Conservation (phyloP, 1,140 invertebrate genomes). For the Diabrotica undecimpunctata region DNA sequence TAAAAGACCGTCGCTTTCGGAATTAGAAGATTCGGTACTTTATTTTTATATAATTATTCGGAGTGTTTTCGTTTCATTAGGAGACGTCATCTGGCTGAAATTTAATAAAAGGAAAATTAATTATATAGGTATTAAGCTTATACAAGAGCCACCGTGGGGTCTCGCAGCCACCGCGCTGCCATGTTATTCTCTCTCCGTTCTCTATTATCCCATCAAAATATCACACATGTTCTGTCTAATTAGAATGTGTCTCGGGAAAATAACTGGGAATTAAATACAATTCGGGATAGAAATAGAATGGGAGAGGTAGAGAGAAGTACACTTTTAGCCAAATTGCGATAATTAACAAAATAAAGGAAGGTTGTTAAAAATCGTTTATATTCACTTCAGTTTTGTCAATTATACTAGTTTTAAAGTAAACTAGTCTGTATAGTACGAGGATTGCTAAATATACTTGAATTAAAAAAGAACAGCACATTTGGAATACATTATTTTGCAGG, state of each 20-base stretch:
- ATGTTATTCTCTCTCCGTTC: conserved; percentile 13
- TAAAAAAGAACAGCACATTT: no score
- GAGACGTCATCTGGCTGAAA: conserved; percentile 18
- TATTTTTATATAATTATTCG: conserved; percentile 26
- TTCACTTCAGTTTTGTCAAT: no score
- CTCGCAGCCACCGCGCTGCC: neutral
- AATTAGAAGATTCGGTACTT: conserved; percentile 16
- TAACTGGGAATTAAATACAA: conserved; percentile 3
- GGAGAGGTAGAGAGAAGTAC: no score
- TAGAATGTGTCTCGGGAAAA: conserved; percentile 2
- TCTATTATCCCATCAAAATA: conserved; percentile 8
- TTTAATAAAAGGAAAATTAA: conserved; percentile 25
- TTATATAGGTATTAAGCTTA: conserved; percentile 21
- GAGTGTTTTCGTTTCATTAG: conserved; percentile 25
- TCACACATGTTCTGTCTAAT: conserved; percentile 6
- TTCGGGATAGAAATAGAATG: neutral
- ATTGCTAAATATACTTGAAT: no score
- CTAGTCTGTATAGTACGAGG: no score
- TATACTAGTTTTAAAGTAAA: no score
- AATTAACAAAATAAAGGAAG: no score
- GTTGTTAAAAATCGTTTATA: no score
- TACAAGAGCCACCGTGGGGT: conserved; percentile 8
- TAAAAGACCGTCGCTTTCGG: conserved; percentile 6
- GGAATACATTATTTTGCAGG: no score
- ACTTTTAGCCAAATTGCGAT: no score